Percentiles rank a stretch among this genome's conserved stretches.
Conservation (phyloP, 2,113 vertebrate genomes). For the Oncorhynchus keta region DNA sequence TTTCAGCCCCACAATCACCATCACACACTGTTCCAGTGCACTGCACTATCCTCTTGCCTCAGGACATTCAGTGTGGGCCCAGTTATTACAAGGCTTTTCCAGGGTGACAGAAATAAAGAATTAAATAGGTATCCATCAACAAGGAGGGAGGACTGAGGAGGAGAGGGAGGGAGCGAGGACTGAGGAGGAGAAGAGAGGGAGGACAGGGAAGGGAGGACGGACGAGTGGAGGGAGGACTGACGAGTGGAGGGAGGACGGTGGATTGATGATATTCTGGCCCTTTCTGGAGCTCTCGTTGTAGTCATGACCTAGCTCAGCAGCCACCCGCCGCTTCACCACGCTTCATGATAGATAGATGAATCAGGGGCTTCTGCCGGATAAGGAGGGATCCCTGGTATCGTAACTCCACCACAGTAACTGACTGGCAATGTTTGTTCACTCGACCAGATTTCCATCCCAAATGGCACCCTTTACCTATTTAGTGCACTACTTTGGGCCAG, state of each 20-base stretch:
- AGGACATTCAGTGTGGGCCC: constrained; percentile 46
- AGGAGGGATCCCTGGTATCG: constrained; percentile 79
- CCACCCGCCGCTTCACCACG: constrained; percentile 28
- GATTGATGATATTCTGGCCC: constrained; percentile 56
- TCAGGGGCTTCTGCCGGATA: constrained; percentile 72
- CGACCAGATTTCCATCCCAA: background rate
- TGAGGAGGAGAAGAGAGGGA: constrained; percentile 7
- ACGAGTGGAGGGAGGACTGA: constrained; percentile 8
- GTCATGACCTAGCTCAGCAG: constrained; percentile 47
- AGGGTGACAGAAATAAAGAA: constrained; percentile 49
- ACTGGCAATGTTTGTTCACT: constrained; percentile 54
- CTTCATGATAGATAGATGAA: constrained; percentile 76
- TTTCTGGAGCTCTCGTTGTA: constrained; percentile 38
- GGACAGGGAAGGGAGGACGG: background rate
- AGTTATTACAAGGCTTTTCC: constrained; percentile 47
- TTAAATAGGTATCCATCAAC: constrained; percentile 61
- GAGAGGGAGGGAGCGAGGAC: background rate
- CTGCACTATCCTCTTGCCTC: constrained; percentile 32
- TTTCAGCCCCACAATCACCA: constrained; percentile 17
- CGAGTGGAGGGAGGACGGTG: constrained; percentile 14
- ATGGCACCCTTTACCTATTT: no score
- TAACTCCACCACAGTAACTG: constrained; percentile 68
- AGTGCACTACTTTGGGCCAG: no score
- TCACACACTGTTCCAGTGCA: constrained; percentile 43
- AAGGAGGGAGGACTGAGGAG: constrained; percentile 17